Evolutionary conservation across 2,797 vertebrate species (phyloP).

Genomic region (Thamnophis elegans): DNA sequence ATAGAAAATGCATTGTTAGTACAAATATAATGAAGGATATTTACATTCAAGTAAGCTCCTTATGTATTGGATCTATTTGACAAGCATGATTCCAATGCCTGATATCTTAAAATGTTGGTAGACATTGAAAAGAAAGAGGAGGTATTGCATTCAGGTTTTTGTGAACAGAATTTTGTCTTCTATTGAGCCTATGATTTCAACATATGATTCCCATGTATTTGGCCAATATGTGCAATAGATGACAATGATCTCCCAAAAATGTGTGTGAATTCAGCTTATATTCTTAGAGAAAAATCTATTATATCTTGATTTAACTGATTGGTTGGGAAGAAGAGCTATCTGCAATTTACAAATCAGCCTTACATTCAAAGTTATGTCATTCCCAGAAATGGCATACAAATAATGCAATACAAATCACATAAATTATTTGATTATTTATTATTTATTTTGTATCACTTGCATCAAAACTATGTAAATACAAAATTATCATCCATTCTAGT

Average conservation of each 20-base stretch:
- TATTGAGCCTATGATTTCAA: neutral
- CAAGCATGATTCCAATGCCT: neutral
- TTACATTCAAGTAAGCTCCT: neutral
- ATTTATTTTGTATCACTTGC: neutral
- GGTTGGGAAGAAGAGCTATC: neutral
- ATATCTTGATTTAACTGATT: neutral
- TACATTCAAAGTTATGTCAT: neutral
- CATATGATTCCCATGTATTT: constrained; percentile 12
- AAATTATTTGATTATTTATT: neutral
- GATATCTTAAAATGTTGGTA: neutral
- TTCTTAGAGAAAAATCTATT: neutral
- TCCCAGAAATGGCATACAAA: neutral
- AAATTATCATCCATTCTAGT: neutral
- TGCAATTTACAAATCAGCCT: neutral
- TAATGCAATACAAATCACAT: neutral
- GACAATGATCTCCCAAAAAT: neutral
- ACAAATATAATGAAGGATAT: neutral
- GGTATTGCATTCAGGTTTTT: neutral
- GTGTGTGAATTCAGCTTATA: neutral
- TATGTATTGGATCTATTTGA: neutral
- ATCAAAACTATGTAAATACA: neutral
- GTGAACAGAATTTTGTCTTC: neutral
- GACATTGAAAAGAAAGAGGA: neutral
- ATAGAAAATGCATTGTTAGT: neutral
- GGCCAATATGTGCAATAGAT: neutral